Conservation (phyloP, 1,140 invertebrate species). For the Drosophila bocki region DNA sequence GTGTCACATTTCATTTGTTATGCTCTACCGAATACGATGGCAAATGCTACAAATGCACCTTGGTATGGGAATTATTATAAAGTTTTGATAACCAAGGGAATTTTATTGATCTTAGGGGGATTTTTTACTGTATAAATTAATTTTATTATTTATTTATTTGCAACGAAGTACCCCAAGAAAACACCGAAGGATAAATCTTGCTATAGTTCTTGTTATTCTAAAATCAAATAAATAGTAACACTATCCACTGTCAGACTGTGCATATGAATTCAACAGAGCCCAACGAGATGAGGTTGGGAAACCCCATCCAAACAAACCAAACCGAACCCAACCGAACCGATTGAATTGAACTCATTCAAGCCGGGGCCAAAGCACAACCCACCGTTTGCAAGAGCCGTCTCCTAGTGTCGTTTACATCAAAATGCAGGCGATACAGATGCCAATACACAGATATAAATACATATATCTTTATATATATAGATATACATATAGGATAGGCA, state of each 20-base stretch:
- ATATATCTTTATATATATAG: slow-evolving; percentile 6
- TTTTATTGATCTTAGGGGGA: not conserved
- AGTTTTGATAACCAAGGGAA: not conserved
- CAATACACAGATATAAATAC: slow-evolving; percentile 11
- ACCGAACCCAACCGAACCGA: not conserved
- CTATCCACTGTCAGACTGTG: slow-evolving; percentile 20
- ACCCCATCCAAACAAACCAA: slow-evolving; percentile 1
- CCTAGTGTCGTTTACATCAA: slow-evolving; percentile 54
- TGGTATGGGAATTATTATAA: slow-evolving; percentile 2
- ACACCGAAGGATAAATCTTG: not conserved
- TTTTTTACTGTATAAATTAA: too few relatives aligned
- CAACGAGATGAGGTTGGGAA: slow-evolving; percentile 15
- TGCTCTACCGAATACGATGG: slow-evolving; percentile 59
- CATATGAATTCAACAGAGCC: slow-evolving; percentile 58
- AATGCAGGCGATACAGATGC: slow-evolving; percentile 49
- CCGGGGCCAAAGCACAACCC: slow-evolving; percentile 7
- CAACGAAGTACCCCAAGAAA: too few relatives aligned
- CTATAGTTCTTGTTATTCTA: not conserved
- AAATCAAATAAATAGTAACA: too few relatives aligned
- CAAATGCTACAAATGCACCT: slow-evolving; percentile 35
- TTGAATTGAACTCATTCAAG: not conserved
- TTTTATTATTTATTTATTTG: too few relatives aligned
- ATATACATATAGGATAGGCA: slow-evolving; percentile 14
- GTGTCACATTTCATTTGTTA: slow-evolving; percentile 81
- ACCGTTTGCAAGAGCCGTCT: slow-evolving; percentile 30